Evolutionary conservation across 2,113 vertebrate species (phyloP).

Genomic region (Ivindomyrus marchei): DNA sequence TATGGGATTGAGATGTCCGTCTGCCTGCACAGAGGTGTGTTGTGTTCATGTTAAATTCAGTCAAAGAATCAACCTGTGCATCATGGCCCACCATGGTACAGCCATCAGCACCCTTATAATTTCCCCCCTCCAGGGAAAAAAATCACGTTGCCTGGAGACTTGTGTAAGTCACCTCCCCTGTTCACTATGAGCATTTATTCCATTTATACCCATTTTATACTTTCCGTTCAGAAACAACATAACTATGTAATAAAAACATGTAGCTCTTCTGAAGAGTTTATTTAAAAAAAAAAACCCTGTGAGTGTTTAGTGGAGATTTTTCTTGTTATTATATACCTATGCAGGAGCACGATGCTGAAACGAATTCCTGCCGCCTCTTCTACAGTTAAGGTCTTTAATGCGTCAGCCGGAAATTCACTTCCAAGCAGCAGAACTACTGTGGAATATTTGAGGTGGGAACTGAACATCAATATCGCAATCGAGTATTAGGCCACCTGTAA

Average conservation of each 20-base stretch:
- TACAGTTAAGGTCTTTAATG: background rate
- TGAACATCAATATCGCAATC: too few species aligned
- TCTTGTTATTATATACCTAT: background rate
- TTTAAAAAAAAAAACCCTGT: background rate
- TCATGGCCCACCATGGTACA: background rate
- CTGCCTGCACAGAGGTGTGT: background rate
- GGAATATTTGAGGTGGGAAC: too few species aligned
- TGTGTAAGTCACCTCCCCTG: background rate
- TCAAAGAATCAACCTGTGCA: background rate
- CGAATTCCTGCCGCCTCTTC: background rate
- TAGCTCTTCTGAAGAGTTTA: background rate
- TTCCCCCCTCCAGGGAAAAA: background rate
- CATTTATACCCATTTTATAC: background rate
- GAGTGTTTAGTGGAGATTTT: background rate
- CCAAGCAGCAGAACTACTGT: too few species aligned
- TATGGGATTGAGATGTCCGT: background rate
- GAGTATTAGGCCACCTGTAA: too few species aligned
- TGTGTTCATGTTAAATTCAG: too few species aligned
- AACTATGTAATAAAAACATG: background rate
- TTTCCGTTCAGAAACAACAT: background rate
- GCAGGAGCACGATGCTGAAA: background rate
- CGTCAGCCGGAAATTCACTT: too few species aligned
- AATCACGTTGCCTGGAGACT: background rate
- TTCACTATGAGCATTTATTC: background rate
- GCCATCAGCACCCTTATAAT: background rate